Conservation (phyloP, 2,797 vertebrate genomes). For the Neomorphus geoffroyi region DNA sequence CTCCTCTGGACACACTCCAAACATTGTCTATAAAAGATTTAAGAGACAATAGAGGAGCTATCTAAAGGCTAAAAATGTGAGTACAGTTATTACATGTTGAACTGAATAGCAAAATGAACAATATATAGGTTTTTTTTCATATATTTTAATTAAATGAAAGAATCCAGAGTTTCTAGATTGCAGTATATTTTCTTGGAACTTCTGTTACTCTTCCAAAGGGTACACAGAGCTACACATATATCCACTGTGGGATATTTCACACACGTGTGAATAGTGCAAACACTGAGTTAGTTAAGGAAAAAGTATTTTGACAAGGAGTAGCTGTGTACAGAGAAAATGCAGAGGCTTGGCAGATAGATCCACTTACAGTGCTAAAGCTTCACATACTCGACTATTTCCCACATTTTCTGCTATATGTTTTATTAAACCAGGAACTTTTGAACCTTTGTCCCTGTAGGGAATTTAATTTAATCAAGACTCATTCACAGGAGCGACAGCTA, state of each 20-base stretch:
- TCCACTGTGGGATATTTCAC: not conserved
- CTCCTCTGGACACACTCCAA: too few relatives aligned
- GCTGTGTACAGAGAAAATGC: not conserved
- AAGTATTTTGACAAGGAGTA: conserved; percentile 8
- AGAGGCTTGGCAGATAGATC: not conserved
- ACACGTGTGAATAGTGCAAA: not conserved
- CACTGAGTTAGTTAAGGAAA: conserved; percentile 7
- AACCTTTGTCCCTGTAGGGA: conserved; percentile 55
- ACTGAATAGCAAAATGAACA: not conserved
- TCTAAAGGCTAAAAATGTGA: not conserved
- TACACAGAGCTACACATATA: not conserved
- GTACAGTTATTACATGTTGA: not conserved
- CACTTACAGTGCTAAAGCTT: not conserved
- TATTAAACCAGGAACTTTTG: conserved; percentile 64
- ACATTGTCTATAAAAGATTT: not conserved
- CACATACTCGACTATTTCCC: conserved; percentile 17
- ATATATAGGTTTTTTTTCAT: not conserved
- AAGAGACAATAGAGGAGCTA: not conserved
- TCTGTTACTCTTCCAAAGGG: not conserved
- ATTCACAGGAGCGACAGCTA: conserved; percentile 47
- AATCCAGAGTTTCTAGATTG: not conserved
- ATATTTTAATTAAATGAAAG: not conserved
- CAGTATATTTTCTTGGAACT: not conserved
- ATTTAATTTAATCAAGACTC: conserved; percentile 67
- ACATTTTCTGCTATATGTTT: conserved; percentile 44